These are phyloP conservation scores for Ia io DNA, from an alignment of 2,113 vertebrate genomes.

Conservation along the genomic window DNA sequence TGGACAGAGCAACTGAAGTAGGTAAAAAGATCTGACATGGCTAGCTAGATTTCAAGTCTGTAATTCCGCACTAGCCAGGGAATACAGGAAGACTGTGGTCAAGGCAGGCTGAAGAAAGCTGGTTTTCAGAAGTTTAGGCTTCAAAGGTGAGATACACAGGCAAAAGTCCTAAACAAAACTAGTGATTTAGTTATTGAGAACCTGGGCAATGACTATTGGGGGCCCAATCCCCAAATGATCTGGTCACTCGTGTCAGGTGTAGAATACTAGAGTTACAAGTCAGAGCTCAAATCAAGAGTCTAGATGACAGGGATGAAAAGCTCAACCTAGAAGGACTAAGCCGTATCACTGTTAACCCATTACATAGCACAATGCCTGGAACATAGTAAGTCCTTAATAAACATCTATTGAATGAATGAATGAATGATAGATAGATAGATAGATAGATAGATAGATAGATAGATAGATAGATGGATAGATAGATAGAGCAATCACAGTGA, in stretches of 20 bases:
- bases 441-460: too few species aligned
- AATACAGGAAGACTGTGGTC: not conserved
- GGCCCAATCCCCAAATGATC: not conserved
- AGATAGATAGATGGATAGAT: too few species aligned
- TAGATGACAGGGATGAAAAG: not conserved
- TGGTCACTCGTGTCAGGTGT: not conserved
- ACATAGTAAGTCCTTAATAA: not conserved
- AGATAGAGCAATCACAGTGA: not conserved
- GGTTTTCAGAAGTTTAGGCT: not conserved
- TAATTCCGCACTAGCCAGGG: not conserved
- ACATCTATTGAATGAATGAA: not conserved
- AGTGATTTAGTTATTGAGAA: not conserved
- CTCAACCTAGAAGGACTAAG: not conserved
- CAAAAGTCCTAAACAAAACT: not conserved
- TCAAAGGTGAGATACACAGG: not conserved
- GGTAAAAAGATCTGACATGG: not conserved
- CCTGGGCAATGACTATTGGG: not conserved
- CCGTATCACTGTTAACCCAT: not conserved
- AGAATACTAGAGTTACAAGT: not conserved
- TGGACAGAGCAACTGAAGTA: not conserved
- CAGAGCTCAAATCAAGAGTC: slow-evolving; percentile 3
- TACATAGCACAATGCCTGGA: not conserved
- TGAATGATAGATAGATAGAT: not conserved
- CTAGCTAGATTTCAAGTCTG: not conserved
- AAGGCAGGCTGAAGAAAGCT: not conserved